Conservation (phyloP, 2,888 invertebrate genomes). For the Subacronicta megacephala region DNA sequence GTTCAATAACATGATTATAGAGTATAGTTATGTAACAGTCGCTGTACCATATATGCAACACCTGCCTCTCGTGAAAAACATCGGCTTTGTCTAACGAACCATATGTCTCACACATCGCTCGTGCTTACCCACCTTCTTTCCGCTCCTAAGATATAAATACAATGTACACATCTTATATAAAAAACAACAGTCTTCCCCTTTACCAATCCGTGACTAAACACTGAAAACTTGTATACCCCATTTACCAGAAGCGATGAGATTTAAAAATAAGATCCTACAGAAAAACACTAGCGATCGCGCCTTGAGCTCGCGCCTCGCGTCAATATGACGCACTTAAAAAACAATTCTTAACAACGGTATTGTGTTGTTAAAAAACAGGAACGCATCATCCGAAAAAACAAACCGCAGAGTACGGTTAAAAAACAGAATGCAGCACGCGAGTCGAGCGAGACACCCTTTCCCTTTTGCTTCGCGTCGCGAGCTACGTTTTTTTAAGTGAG, state of each 20-base stretch:
- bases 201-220: conserved; percentile 84
- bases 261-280: conserved; percentile 82
- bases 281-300: conserved; percentile 81
- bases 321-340: conserved; percentile 88
- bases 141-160: conserved; percentile 73
- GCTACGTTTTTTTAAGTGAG: conserved; percentile 85
- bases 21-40: conserved; percentile 44
- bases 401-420: conserved; percentile 87
- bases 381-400: conserved; percentile 86
- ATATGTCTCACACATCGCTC: conserved; percentile 79
- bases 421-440: conserved; percentile 89
- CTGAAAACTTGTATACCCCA: conserved; percentile 78
- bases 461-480: conserved; percentile 88
- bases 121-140: conserved; percentile 70
- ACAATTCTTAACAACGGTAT: conserved; percentile 85
- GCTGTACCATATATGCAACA: conserved; percentile 58
- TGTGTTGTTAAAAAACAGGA: conserved; percentile 89
- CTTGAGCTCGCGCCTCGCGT: conserved; percentile 78
- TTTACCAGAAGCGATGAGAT: conserved; percentile 80
- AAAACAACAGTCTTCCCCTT: conserved; percentile 79
- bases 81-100: conserved; percentile 79
- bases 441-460: conserved; percentile 86
- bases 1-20: conserved; percentile 34
- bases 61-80: conserved; percentile 71
- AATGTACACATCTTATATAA: conserved; percentile 62